Conservation (phyloP, 2,888 invertebrate genomes). For the Pachydiplax longipennis region DNA sequence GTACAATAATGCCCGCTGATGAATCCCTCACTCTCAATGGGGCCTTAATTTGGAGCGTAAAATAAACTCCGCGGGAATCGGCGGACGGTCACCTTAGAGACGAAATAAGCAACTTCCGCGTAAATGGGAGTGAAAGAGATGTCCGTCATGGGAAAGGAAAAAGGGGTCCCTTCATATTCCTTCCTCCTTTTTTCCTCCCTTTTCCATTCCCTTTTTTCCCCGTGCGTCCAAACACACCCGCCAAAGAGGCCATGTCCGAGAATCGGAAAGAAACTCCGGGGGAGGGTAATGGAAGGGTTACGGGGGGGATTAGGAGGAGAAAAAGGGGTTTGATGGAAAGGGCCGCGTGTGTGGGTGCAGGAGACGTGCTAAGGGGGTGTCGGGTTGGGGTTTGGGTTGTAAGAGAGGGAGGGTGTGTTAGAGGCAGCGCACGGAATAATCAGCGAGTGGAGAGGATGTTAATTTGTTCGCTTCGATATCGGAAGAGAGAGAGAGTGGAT, state of each 20-base stretch:
- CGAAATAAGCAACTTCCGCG: constrained; percentile 7
- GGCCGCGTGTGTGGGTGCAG: background rate
- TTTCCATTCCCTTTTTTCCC: background rate
- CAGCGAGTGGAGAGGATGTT: constrained; percentile 8
- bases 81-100: background rate
- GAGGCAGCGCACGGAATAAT: background rate
- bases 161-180: background rate
- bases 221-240: background rate
- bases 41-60: background rate
- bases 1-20: background rate
- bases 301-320: background rate
- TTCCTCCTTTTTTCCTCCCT: background rate
- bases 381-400: background rate
- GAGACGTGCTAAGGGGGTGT: background rate
- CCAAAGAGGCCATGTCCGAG: background rate
- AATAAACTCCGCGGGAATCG: background rate
- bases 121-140: constrained; percentile 1
- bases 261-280: background rate
- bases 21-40: constrained; percentile 1
- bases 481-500: background rate
- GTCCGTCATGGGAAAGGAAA: background rate
- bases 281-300: no score
- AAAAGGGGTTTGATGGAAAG: background rate
- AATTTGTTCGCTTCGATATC: constrained; percentile 11
- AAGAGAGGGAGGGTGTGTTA: background rate